Conservation (phyloP, 1,140 invertebrate genomes). For the Hycleus cichorii region DNA sequence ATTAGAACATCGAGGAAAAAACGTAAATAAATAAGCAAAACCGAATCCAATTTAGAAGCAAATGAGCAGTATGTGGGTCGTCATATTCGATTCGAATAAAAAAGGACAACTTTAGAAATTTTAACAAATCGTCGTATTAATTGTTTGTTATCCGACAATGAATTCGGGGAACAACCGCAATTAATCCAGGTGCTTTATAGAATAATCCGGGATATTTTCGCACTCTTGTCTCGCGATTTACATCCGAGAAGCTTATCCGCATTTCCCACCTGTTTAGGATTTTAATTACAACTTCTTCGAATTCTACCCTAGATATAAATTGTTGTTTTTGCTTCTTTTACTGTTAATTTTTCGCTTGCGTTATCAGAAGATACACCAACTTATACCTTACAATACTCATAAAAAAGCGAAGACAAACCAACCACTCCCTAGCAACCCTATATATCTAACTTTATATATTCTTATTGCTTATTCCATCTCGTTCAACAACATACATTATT, state of each 20-base stretch:
- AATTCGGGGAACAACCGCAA: conserved; percentile 5
- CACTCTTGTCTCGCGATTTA: conserved; percentile 12
- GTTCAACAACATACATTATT: conserved; percentile 36
- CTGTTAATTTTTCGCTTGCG: no score
- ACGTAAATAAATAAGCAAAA: conserved; percentile 19
- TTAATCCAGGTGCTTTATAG: conserved; percentile 14
- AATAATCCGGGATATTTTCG: conserved; percentile 16
- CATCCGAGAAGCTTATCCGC: conserved; percentile 17
- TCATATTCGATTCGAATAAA: background rate
- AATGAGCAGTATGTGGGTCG: conserved; percentile 7
- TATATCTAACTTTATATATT: no score
- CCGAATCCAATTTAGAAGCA: conserved; percentile 17
- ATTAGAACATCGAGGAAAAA: background rate
- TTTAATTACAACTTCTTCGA: conserved; percentile 10
- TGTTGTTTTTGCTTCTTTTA: no score
- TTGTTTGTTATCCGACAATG: conserved; percentile 7
- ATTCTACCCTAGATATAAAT: no score
- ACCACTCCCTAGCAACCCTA: no score
- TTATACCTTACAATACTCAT: no score
- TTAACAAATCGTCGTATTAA: background rate
- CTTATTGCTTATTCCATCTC: conserved; percentile 12
- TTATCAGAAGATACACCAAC: no score
- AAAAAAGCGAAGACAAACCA: no score
- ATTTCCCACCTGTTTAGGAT: conserved; percentile 21
- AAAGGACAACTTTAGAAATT: no score